phyloP scores from a whole-genome alignment of 2,888 invertebrate genomes.

The Agonopterix heracliana region DNA sequence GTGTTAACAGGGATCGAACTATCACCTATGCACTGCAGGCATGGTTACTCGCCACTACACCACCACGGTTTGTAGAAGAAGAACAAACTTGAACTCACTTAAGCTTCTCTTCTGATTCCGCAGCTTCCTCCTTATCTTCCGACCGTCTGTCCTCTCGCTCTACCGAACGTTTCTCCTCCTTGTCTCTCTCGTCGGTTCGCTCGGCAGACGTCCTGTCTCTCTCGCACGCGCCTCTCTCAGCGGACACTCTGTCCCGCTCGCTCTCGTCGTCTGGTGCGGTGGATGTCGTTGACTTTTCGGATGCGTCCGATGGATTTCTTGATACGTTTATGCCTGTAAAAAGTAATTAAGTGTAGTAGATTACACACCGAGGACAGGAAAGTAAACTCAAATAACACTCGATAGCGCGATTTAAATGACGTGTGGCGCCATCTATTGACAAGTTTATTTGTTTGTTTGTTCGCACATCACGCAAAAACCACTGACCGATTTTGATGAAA shows the following conservation, averaged over 20 bases:
- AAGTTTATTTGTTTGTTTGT: too few relatives aligned
- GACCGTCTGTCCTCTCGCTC: slow-evolving; percentile 16
- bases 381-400: too few relatives aligned
- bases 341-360: too few relatives aligned
- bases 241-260: slow-evolving; percentile 14
- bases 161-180: slow-evolving; percentile 17
- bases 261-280: slow-evolving; percentile 21
- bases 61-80: too few relatives aligned
- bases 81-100: slow-evolving; percentile 29
- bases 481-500: too few relatives aligned
- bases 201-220: slow-evolving; percentile 22
- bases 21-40: too few relatives aligned
- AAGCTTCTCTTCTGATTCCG: slow-evolving; percentile 30
- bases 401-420: too few relatives aligned
- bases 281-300: slow-evolving; percentile 34
- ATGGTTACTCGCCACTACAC: too few relatives aligned
- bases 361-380: too few relatives aligned
- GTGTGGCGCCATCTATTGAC: too few relatives aligned
- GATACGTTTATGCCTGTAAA: slow-evolving; percentile 55
- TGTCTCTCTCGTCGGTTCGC: slow-evolving; percentile 15
- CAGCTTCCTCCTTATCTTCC: slow-evolving; percentile 23
- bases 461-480: too few relatives aligned
- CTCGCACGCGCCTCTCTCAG: slow-evolving; percentile 20
- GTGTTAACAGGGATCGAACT: too few relatives aligned
- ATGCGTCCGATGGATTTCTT: slow-evolving; percentile 65